phyloP scores from a whole-genome alignment of 1,140 invertebrate genomes.

The Cydia pomonella region DNA sequence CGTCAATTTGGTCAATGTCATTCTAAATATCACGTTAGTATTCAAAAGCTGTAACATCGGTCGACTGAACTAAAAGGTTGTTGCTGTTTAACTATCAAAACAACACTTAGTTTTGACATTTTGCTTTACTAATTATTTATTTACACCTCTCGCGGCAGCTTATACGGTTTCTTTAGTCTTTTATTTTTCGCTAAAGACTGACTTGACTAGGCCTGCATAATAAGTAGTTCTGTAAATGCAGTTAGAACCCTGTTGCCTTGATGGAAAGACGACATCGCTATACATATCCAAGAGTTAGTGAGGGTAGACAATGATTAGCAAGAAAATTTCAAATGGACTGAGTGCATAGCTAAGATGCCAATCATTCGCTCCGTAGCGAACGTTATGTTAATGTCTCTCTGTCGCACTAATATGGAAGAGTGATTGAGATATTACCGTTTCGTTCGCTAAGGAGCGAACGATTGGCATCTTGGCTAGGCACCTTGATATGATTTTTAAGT shows the following conservation, averaged over 20 bases:
- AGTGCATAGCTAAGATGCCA: no score
- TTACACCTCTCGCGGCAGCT: conserved; percentile 18
- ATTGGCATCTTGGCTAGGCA: no score
- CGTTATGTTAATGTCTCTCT: no score
- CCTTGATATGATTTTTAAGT: not conserved
- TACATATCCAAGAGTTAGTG: conserved; percentile 23
- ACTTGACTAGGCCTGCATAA: conserved; percentile 3
- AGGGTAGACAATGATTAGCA: not conserved
- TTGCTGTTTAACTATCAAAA: not conserved
- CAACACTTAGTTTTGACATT: not conserved
- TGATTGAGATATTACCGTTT: no score
- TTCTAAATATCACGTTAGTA: not conserved
- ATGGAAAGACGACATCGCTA: not conserved
- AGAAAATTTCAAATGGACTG: not conserved
- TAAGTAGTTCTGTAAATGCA: conserved; percentile 9
- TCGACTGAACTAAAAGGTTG: conserved; percentile 4
- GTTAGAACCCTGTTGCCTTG: conserved; percentile 28
- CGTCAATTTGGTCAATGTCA: not conserved
- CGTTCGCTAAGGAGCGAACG: no score
- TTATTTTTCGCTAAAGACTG: conserved; percentile 25
- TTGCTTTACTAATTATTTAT: not conserved
- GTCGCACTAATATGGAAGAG: no score
- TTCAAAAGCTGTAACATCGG: not conserved
- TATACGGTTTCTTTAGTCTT: conserved; percentile 1
- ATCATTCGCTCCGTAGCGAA: no score